Conservation (phyloP, 2,113 vertebrate species). For the Struthio camelus region DNA sequence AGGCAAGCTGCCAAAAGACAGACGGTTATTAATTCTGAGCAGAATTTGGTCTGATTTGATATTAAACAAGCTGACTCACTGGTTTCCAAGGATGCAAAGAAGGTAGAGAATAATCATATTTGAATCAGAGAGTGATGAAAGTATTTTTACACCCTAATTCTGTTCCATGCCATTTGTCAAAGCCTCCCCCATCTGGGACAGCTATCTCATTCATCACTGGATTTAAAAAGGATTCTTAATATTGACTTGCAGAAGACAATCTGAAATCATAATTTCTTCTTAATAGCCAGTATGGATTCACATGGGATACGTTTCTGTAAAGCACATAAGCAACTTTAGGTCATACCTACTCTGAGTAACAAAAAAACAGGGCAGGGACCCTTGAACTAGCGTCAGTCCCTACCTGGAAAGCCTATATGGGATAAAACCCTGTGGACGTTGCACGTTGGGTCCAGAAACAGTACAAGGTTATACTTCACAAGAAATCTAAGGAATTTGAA, state of each 20-base stretch:
- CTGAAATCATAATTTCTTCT: background rate
- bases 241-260: background rate
- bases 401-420: background rate
- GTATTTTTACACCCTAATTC: constrained; percentile 4
- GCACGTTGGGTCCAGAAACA: background rate
- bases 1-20: constrained; percentile 16
- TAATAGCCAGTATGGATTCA: background rate
- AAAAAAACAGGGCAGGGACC: background rate
- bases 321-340: background rate
- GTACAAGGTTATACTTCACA: background rate
- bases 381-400: background rate
- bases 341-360: background rate
- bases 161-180: background rate
- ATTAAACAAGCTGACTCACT: constrained; percentile 7
- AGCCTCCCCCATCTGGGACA: background rate
- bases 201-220: background rate
- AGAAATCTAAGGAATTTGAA: background rate
- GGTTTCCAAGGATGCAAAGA: background rate
- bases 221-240: background rate
- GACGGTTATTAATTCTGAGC: background rate
- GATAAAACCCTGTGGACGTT: background rate
- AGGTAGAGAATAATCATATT: background rate
- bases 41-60: constrained; percentile 6
- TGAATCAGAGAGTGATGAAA: background rate
- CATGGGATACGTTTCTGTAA: background rate